phyloP scores from a whole-genome alignment of 2,113 vertebrate genomes.

The Diphyllodes magnificus region DNA sequence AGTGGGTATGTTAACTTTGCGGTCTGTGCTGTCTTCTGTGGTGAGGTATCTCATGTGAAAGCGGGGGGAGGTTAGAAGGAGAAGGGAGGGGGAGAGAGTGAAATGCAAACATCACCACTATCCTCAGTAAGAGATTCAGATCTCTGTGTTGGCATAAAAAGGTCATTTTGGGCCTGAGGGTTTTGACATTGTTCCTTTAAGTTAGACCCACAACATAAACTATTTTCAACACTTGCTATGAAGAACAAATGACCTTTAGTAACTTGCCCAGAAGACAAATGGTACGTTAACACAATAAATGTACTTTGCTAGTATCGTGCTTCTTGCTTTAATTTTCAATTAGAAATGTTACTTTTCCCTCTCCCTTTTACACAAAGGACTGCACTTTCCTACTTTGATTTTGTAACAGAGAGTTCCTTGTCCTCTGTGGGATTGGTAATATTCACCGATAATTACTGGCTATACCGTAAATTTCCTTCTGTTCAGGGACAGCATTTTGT shows the following conservation, averaged over 20 bases:
- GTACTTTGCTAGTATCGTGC: conserved; percentile 37
- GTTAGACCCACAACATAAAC: conserved; percentile 76
- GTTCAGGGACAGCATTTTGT: conserved; percentile 24
- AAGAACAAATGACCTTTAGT: conserved; percentile 82
- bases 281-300: conserved; percentile 73
- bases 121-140: conserved; percentile 67
- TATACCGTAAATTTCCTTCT: conserved; percentile 2
- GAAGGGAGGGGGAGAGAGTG: conserved; percentile 23
- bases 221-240: conserved; percentile 81
- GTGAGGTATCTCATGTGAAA: conserved; percentile 16
- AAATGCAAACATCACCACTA: conserved; percentile 55
- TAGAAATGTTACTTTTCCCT: conserved; percentile 22
- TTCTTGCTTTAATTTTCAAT: conserved; percentile 64
- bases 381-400: neutral
- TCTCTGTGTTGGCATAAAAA: conserved; percentile 69
- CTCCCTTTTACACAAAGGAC: neutral
- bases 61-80: neutral
- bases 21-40: neutral
- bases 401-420: neutral
- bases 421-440: neutral
- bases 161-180: conserved; percentile 72
- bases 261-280: conserved; percentile 77
- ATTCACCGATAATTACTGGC: conserved; percentile 13
- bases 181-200: conserved; percentile 79
- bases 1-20: neutral